Evolutionary conservation across 2,888 invertebrate genomes (phyloP), one percentile per base, ranked within the genome.

Genomic region (Doris montereyensis): DNA sequence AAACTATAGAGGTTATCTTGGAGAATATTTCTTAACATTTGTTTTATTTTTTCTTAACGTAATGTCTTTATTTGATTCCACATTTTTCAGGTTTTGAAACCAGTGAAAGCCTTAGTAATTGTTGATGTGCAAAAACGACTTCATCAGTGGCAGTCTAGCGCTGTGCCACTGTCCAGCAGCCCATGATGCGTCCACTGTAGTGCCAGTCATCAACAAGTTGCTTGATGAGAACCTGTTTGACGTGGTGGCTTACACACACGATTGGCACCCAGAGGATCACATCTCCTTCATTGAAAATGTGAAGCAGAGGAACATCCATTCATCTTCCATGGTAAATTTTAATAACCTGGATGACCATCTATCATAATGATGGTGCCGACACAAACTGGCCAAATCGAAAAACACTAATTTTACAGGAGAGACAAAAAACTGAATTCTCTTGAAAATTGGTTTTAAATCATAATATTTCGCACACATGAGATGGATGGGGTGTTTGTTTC

Each of bases 51-150:
- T n/a, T n/a, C n/a, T n/a, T n/a, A n/a, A n/a, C n/a, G n/a, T 65
- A 13, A 60, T 0, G 17, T 5, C 17, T 65, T 17, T 17, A 26
- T 28, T 26, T 24, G 30, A 24, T 21, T 65, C 17, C 26, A 65
- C 24, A 17, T 10, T 41, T 28, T 1, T 28, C 72, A 87, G 87
- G 84, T 89, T 13, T 81, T 90, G 62, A 86, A 86, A 67, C 90
- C 90, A 32, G 87, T 88, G 30, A 86, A 87, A 21, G 97, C 96
- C 30, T 95, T 99, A 90, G 93, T 99, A 83, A 94, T 98, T 81
- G 97, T 99, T 83, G 98, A 99, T 92, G 97, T 98, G 34, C 98
- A 99, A 93, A n/a, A 98, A 99, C 92, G 98, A 99, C 93, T 99
- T 99, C 92, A 97, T 99, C 90, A 95, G 95, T 77, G 98, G 98